Base-by-base conservation (phyloP, 2,888 invertebrate genomes). In the Agonum fuliginosum region DNA sequence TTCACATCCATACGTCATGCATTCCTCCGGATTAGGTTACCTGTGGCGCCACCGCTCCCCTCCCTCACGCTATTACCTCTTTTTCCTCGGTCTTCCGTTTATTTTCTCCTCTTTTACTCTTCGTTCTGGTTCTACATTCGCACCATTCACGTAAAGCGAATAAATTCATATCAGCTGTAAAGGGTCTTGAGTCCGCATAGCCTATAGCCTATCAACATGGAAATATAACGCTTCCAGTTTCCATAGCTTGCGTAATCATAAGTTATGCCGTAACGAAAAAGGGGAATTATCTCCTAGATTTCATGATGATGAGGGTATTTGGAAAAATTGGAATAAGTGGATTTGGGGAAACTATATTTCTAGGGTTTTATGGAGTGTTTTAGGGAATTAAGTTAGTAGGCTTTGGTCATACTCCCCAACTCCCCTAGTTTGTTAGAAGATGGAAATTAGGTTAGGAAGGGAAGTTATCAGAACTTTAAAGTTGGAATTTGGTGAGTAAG, bases 241-340 rank as follows among this genome's bases (percentile, higher is more conserved):
- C 24, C 54, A 54, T 54, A 54, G 54, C 54, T 3, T 12, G 54
- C n/a, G n/a, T 54, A 54, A 54, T 24, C 20, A 22, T 54, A 24
- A 54, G 22, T 54, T 54, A 54, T 22, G 54, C 54, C 3, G 10
- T 12, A n/a, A n/a, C 24, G 54, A 54, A 54, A 54, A 22, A 22
- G 24, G 10, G 22, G 54, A 54, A 54, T 54, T 54, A 54, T 54
- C 54, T 27, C 24, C 54, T 54, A 54, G 54, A 54, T 54, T 54
- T 54, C 24, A 24, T 54, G 24, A 54, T 54, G 20, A 54, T 37
- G 24, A 54, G 54, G 22, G 22, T 37, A 37, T 37, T 37, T 37
- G 54, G 12, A 22, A 54, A 54, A 37, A n/a, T 37, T 54, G 24
- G 22, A 24, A 20, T 54, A 54, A 54, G 54, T 54, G 54, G 54